These are phyloP conservation scores for Anabas testudineus DNA, from an alignment of 2,797 vertebrate species.

Conservation along the genomic window DNA sequence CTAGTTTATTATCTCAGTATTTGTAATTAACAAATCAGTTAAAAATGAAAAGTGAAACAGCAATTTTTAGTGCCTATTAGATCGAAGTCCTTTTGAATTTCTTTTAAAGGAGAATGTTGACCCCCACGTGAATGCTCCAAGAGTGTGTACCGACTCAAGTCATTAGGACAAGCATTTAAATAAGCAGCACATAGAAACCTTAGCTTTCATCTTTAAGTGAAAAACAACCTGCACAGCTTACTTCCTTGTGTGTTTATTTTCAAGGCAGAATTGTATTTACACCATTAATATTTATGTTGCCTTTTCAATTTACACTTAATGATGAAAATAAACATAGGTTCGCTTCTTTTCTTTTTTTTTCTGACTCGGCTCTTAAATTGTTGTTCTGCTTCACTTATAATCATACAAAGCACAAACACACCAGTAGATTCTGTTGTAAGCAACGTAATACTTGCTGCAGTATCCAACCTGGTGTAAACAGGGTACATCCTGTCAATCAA, in stretches of 20 bases:
- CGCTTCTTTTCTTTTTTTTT: conserved; percentile 2
- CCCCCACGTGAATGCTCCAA: conserved; percentile 25
- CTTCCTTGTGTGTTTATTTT: conserved; percentile 24
- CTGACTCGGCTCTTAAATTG: not conserved
- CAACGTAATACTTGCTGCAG: conserved; percentile 6
- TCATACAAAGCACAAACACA: conserved; percentile 5
- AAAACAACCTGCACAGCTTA: conserved; percentile 29
- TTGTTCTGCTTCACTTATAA: conserved; percentile 1
- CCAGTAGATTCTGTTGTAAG: not conserved
- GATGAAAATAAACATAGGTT: conserved; percentile 2
- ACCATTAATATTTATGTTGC: conserved; percentile 2
- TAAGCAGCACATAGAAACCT: conserved; percentile 26
- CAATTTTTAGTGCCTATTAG: not conserved
- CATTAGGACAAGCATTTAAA: conserved; percentile 28
- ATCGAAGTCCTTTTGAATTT: conserved; percentile 9
- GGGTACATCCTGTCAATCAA: not conserved
- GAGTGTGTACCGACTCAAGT: conserved; percentile 23
- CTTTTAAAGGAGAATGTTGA: conserved; percentile 27
- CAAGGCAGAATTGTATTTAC: conserved; percentile 41
- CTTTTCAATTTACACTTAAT: conserved; percentile 17
- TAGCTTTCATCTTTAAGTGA: conserved; percentile 37
- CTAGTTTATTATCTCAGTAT: not conserved
- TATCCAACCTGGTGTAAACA: conserved; percentile 10
- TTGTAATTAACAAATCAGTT: not conserved
- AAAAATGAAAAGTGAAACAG: conserved; percentile 1